phyloP scores from a whole-genome alignment of 2,888 invertebrate genomes.

The Hyppa rectilinea region DNA sequence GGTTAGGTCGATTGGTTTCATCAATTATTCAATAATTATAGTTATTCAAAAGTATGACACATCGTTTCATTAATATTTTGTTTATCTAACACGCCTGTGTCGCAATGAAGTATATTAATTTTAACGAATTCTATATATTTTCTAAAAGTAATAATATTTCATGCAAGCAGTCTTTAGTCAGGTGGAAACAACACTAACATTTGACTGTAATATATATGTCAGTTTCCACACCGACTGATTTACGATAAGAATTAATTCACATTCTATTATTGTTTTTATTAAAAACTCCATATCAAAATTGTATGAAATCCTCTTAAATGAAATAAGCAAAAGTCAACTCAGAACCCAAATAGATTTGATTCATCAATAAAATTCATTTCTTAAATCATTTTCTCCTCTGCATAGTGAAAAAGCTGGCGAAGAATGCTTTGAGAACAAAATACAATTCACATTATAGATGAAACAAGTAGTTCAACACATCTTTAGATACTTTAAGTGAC shows the following conservation, averaged over 20 bases:
- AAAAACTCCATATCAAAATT: slow-evolving; percentile 57
- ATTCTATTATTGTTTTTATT: slow-evolving; percentile 50
- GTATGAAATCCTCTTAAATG: slow-evolving; percentile 45
- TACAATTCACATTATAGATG: slow-evolving; percentile 33
- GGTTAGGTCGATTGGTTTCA: slow-evolving; percentile 64
- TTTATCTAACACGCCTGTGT: slow-evolving; percentile 63
- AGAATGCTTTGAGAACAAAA: slow-evolving; percentile 43
- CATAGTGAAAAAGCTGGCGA: slow-evolving; percentile 48
- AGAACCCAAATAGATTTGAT: slow-evolving; percentile 27
- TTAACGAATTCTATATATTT: slow-evolving; percentile 66
- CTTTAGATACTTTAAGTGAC: slow-evolving; percentile 72
- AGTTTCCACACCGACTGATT: slow-evolving; percentile 48
- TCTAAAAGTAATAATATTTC: slow-evolving; percentile 73
- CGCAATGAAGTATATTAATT: slow-evolving; percentile 58
- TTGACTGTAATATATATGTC: slow-evolving; percentile 34
- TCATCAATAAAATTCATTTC: slow-evolving; percentile 25
- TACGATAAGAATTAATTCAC: slow-evolving; percentile 48
- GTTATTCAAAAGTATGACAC: slow-evolving; percentile 64
- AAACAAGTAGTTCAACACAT: slow-evolving; percentile 46
- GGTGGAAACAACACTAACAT: slow-evolving; percentile 66
- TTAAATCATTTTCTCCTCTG: slow-evolving; percentile 37
- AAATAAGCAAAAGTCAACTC: slow-evolving; percentile 35
- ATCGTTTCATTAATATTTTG: slow-evolving; percentile 60
- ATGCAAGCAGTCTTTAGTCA: slow-evolving; percentile 82
- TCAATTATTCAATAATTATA: slow-evolving; percentile 59